phyloP scores from a whole-genome alignment of 2,888 invertebrate species.

The Anaspis maculata region DNA sequence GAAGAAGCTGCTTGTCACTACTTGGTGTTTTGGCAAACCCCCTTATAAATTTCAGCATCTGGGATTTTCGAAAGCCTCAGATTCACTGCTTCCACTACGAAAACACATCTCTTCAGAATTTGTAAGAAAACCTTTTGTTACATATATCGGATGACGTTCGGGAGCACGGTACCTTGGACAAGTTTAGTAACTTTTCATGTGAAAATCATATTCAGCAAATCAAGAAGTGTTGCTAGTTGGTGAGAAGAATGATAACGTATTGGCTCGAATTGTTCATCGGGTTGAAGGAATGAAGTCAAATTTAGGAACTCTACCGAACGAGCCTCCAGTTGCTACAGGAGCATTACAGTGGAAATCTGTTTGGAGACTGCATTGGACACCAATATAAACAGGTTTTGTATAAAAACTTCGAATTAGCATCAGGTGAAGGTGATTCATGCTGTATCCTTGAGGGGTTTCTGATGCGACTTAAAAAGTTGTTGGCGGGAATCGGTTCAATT shows the following conservation, averaged over 20 bases:
- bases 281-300: neutral
- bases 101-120: conserved; percentile 4
- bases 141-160: conserved; percentile 9
- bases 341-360: neutral
- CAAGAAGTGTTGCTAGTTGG: conserved; percentile 2
- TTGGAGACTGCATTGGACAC: neutral
- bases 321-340: neutral
- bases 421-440: neutral
- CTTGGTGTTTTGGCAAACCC: no score
- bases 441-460: neutral
- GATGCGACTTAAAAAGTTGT: no score
- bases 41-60: no score
- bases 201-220: conserved; percentile 11
- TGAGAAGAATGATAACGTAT: conserved; percentile 8
- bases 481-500: no score
- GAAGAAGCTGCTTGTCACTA: no score
- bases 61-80: no score
- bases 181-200: conserved; percentile 9
- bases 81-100: no score
- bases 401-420: neutral
- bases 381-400: neutral
- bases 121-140: conserved; percentile 7
- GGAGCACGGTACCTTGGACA: conserved; percentile 6
- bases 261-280: conserved; percentile 5
- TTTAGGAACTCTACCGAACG: neutral